Evolutionary conservation across 2,888 invertebrate species (phyloP).

Genomic region (Exephanes ischioxanthus): DNA sequence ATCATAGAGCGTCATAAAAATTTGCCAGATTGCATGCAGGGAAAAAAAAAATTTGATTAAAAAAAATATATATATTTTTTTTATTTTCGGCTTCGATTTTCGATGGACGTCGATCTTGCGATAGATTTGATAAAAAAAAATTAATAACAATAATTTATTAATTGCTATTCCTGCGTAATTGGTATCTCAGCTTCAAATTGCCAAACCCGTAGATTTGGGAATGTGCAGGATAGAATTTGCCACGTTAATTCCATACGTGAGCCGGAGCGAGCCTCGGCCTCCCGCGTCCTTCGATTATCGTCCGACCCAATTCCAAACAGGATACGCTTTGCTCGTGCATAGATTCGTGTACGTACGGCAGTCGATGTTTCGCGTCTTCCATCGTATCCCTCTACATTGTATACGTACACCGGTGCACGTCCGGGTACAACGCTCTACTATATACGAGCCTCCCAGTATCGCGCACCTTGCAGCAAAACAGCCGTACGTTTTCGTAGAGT

Average conservation of each 20-base stretch:
- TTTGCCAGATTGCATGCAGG: background rate
- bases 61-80: no score
- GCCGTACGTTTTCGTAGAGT: background rate
- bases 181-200: no score
- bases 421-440: background rate
- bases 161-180: no score
- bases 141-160: background rate
- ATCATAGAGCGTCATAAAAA: background rate
- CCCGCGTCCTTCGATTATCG: conserved; percentile 55
- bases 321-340: conserved; percentile 22
- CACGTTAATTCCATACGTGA: conserved; percentile 31
- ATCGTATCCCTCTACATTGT: conserved; percentile 14
- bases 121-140: background rate
- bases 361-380: conserved; percentile 21
- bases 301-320: conserved; percentile 52
- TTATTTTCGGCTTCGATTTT: background rate
- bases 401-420: background rate
- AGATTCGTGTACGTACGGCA: conserved; percentile 9
- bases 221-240: conserved; percentile 24
- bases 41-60: no score
- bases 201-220: background rate
- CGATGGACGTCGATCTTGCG: background rate
- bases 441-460: background rate
- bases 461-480: background rate
- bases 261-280: conserved; percentile 1